These are phyloP conservation scores for Drosophila suzukii DNA, from an alignment of 1,140 invertebrate species.

Conservation along the genomic window DNA sequence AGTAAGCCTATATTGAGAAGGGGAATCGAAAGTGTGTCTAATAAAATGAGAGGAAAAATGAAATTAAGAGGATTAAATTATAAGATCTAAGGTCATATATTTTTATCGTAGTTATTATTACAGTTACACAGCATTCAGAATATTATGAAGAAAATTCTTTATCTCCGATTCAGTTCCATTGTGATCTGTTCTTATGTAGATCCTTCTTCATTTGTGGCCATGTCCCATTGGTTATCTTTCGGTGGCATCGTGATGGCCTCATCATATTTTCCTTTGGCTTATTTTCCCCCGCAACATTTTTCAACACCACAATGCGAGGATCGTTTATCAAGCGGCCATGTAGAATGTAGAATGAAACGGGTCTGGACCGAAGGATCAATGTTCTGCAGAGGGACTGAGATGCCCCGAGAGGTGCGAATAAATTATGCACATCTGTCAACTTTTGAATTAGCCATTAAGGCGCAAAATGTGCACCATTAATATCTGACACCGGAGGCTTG, in stretches of 20 bases:
- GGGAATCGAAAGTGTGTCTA: neutral
- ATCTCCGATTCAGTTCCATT: neutral
- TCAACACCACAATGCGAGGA: slow-evolving; percentile 73
- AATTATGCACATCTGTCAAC: slow-evolving; percentile 84
- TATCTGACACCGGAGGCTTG: slow-evolving; percentile 76
- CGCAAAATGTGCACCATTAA: slow-evolving; percentile 84
- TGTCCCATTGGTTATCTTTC: slow-evolving; percentile 43
- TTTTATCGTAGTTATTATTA: too few relatives aligned
- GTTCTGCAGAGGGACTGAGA: slow-evolving; percentile 15
- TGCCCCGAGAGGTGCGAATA: slow-evolving; percentile 58
- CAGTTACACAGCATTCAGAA: too few relatives aligned
- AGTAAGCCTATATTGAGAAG: neutral
- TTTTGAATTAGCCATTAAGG: slow-evolving; percentile 84
- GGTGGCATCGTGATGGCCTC: slow-evolving; percentile 75
- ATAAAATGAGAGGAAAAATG: neutral
- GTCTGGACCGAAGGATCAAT: slow-evolving; percentile 38
- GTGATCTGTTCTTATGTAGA: neutral
- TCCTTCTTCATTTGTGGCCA: slow-evolving; percentile 19
- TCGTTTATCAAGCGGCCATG: slow-evolving; percentile 68
- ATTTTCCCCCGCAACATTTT: slow-evolving; percentile 59
- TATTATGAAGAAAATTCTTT: too few relatives aligned
- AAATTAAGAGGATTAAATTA: too few relatives aligned
- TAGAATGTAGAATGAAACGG: slow-evolving; percentile 7
- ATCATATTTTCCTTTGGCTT: slow-evolving; percentile 66
- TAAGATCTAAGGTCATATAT: too few relatives aligned